Conservation (phyloP, 2,113 vertebrate genomes). For the Chunga burmeisteri region DNA sequence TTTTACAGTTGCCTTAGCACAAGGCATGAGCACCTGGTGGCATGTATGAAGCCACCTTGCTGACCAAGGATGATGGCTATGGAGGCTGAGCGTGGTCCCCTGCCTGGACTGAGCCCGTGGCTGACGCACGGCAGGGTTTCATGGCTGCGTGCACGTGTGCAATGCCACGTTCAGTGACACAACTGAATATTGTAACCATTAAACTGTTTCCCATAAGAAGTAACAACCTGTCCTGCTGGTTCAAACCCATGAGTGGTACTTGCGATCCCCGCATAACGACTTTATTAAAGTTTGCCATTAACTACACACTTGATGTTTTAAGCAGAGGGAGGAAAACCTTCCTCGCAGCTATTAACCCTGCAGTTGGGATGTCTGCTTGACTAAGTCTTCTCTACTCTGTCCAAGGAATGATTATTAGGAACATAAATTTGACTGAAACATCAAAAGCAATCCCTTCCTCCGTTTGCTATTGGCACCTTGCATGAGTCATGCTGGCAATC, state of each 20-base stretch:
- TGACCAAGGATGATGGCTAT: neutral
- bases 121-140: neutral
- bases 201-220: neutral
- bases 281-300: neutral
- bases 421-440: neutral
- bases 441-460: neutral
- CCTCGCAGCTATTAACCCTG: neutral
- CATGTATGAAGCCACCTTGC: neutral
- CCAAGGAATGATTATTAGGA: neutral
- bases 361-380: neutral
- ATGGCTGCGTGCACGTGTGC: fast-evolving
- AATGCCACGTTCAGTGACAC: neutral
- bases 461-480: neutral
- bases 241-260: neutral
- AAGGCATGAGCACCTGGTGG: neutral
- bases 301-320: neutral
- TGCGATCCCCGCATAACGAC: fast-evolving
- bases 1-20: neutral
- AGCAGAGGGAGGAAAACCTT: neutral
- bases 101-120: neutral
- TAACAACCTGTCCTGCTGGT: neutral
- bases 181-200: neutral
- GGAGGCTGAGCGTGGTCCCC: neutral
- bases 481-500: neutral
- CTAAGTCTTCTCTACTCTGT: neutral